These are phyloP conservation scores for Atrina japonica DNA, from an alignment of 2,888 invertebrate species.

Conservation along the genomic window DNA sequence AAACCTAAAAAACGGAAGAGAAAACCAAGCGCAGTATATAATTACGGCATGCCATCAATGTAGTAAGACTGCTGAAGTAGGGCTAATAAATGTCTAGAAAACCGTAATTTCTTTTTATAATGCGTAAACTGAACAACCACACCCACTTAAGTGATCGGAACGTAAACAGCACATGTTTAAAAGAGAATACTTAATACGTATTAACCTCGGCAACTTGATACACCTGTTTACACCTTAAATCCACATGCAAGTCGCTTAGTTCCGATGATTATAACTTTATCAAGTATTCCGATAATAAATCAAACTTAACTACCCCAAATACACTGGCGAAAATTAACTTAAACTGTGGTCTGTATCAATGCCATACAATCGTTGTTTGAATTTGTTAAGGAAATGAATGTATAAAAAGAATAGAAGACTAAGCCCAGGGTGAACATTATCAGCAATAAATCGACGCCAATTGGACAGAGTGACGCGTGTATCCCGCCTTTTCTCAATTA, in stretches of 20 bases:
- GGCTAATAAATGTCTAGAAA: too few species aligned
- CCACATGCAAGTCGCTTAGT: not conserved
- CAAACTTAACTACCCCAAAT: slow-evolving; percentile 14
- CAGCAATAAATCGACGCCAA: slow-evolving; percentile 11
- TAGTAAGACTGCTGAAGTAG: too few species aligned
- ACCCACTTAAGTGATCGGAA: too few species aligned
- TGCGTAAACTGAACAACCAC: too few species aligned
- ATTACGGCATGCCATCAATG: too few species aligned
- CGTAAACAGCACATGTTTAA: too few species aligned
- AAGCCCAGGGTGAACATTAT: not conserved
- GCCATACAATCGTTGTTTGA: not conserved
- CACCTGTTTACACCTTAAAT: slow-evolving; percentile 3
- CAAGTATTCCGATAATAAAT: not conserved
- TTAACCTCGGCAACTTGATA: too few species aligned
- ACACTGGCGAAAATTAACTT: slow-evolving; percentile 5
- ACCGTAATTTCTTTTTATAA: too few species aligned
- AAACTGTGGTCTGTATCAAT: not conserved
- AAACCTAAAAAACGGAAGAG: too few species aligned
- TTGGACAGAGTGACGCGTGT: slow-evolving; percentile 12
- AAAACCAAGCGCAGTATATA: too few species aligned
- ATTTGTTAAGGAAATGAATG: not conserved
- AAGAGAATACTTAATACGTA: too few species aligned
- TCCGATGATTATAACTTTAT: slow-evolving; percentile 16
- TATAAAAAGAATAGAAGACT: not conserved
- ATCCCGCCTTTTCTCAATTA: slow-evolving; percentile 27